phyloP scores from a whole-genome alignment of 2,113 vertebrate genomes.

The Recurvirostra avosetta region DNA sequence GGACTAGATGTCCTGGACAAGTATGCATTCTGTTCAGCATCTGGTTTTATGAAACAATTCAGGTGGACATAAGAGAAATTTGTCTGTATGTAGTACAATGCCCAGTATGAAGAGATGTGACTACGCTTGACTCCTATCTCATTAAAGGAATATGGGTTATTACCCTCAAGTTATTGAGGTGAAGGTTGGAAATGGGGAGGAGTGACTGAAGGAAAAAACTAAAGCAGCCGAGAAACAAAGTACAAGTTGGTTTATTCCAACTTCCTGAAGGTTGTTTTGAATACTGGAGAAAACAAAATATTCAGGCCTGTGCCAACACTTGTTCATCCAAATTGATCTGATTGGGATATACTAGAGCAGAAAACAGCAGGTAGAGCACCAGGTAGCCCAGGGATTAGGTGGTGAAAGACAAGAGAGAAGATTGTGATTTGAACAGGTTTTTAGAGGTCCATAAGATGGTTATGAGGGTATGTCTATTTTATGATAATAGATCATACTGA shows the following conservation, averaged over 20 bases:
- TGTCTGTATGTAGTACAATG: not conserved
- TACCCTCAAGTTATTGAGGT: not conserved
- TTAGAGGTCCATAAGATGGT: not conserved
- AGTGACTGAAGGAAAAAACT: not conserved
- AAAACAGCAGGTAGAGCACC: not conserved
- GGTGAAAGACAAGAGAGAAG: not conserved
- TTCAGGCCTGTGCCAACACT: not conserved
- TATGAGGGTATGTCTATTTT: not conserved
- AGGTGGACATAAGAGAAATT: not conserved
- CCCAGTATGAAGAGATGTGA: not conserved
- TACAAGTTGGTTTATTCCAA: not conserved
- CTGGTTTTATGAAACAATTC: not conserved
- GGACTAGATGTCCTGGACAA: not conserved
- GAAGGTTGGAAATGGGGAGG: not conserved
- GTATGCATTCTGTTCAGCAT: not conserved
- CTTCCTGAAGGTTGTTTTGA: not conserved
- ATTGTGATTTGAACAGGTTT: not conserved
- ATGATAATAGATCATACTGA: not conserved
- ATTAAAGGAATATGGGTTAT: not conserved
- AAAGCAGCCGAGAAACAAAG: not conserved
- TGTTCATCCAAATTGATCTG: too few relatives aligned
- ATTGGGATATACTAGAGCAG: not conserved
- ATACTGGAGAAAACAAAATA: not conserved
- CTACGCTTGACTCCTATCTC: not conserved
- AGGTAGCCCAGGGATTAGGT: not conserved